Conservation (phyloP, 1,140 invertebrate genomes). For the Hypothenemus hampei region DNA sequence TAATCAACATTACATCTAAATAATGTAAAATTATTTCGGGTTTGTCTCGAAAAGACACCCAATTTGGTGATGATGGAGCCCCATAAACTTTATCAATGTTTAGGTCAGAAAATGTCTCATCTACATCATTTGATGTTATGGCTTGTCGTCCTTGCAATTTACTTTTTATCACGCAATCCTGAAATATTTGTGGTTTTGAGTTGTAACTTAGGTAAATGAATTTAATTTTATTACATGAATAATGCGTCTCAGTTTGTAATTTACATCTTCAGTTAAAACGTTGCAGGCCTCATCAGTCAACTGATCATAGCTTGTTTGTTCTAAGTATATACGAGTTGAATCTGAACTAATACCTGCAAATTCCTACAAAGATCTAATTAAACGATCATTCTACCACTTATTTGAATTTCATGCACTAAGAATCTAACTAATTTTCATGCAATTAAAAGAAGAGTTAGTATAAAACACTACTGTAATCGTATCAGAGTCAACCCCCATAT, state of each 20-base stretch:
- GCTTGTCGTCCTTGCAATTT: constrained; percentile 35
- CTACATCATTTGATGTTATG: constrained; percentile 37
- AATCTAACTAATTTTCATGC: neutral
- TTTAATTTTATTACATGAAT: constrained; percentile 39
- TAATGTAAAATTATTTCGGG: constrained; percentile 30
- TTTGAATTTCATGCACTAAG: neutral
- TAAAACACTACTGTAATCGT: neutral
- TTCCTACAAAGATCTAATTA: constrained; percentile 20
- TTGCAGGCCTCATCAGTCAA: constrained; percentile 34
- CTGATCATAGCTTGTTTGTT: constrained; percentile 34
- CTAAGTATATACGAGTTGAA: constrained; percentile 31
- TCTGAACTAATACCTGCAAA: constrained; percentile 40
- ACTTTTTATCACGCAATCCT: constrained; percentile 40
- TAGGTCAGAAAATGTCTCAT: constrained; percentile 38
- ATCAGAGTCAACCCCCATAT: no score
- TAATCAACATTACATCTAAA: constrained; percentile 21
- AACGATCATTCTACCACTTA: neutral
- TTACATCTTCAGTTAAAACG: constrained; percentile 40
- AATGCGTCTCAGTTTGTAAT: constrained; percentile 43
- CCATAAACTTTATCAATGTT: constrained; percentile 42
- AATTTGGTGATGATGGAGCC: constrained; percentile 33
- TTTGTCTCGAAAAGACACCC: constrained; percentile 34
- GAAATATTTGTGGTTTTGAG: no score
- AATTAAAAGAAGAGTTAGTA: neutral
- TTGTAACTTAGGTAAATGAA: neutral